Evolutionary conservation across 2,888 invertebrate genomes (phyloP), one percentile per base, ranked within the genome.

Genomic region (Synergus umbraculus): DNA sequence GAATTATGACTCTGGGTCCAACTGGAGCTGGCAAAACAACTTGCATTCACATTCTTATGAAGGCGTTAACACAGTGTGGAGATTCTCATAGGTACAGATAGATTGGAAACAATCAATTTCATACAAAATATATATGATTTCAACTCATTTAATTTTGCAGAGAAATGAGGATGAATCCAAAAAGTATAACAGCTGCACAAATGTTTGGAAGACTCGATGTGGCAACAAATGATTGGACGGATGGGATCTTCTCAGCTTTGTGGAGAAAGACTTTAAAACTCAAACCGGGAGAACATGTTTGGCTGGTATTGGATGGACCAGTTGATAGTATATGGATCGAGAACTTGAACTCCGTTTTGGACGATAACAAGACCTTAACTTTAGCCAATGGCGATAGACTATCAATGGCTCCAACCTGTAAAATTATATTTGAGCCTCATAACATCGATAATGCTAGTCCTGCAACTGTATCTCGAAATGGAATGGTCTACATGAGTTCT

Each of bases 321-420:
- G 98, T 99, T 0, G 99, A 99, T 91, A 97, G 98, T 87, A 98
- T 98, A 86, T 99, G 99, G 99, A 99, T 99, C 86, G 99, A 99
- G 92, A 99, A 99, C 93, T 94, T 99, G 85, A 99, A 99, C 92
- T 98, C 98, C 0, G 99, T 99, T 0, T 93, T 99, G 76, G 99
- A 99, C 92, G 99, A 99, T 88, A 99, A 99, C 90, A 98, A 97
- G 93, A 98, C 98, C 0, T 93, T 99, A 85, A 99, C 98, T 0
- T 92, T 99, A 85, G 98, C 98, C 5, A 99, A 99, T 89, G 98
- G 99, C 8, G 99, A 99, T 93, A 95, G 99, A 49, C 94, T 99
- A 78, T 96, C 97, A 0, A 99, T 99, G 98, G 96, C 98, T 0
- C 96, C 97, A 0, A 96, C 96, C 12, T 98, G 98, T 80, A 99